phyloP scores from a whole-genome alignment of 1,140 invertebrate species.

The Heliconius congener region DNA sequence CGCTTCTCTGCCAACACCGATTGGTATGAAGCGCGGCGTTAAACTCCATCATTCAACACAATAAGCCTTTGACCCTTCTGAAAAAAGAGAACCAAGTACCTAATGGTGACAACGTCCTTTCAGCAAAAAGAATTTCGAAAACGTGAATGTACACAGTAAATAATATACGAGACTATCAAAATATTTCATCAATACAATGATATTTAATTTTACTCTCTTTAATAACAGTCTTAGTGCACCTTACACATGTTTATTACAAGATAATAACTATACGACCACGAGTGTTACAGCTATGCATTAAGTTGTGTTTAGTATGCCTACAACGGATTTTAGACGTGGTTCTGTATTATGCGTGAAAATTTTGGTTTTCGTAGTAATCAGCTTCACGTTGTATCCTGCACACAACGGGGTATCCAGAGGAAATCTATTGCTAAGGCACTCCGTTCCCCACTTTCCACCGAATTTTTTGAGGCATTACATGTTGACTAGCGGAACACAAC shows the following conservation, averaged over 20 bases:
- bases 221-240: not conserved
- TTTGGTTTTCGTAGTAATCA: not conserved
- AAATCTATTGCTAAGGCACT: no score
- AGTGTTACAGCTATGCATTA: not conserved
- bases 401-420: no score
- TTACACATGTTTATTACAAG: slow-evolving; percentile 7
- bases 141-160: not conserved
- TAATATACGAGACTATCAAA: not conserved
- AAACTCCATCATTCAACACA: no score
- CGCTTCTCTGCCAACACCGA: no score
- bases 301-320: not conserved
- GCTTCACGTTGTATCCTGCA: no score
- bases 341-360: not conserved
- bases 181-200: slow-evolving; percentile 6
- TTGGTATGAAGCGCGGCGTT: no score
- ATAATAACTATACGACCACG: not conserved
- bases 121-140: not conserved
- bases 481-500: no score
- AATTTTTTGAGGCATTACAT: no score
- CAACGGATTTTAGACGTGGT: not conserved
- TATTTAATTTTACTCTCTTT: slow-evolving; percentile 4
- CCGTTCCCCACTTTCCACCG: no score
- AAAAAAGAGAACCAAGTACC: no score
- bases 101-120: not conserved
- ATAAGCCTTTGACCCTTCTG: no score